A percentile compares a stretch with the other conserved stretches of the same genome.
phyloP scores from a whole-genome alignment of 1,140 invertebrate genomes.

The Orchestia grillus region DNA sequence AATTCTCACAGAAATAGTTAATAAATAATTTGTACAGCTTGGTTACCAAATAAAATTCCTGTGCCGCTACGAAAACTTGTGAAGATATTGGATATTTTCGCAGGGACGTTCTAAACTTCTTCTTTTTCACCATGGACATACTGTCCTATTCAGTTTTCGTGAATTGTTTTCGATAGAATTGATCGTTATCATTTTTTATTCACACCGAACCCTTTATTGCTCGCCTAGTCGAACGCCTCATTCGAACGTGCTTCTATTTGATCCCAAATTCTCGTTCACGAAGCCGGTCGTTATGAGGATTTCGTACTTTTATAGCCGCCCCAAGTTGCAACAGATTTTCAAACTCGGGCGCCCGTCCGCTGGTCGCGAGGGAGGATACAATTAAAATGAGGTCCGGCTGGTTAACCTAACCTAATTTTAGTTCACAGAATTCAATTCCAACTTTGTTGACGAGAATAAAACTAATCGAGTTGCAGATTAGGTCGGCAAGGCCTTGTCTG shows the following conservation, averaged over 20 bases:
- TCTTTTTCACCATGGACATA: not conserved
- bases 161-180: not conserved
- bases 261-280: not conserved
- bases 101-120: not conserved
- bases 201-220: not conserved
- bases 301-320: not conserved
- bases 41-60: too few relatives aligned
- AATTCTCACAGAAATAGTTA: not conserved
- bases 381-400: constrained; percentile 20
- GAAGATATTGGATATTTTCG: not conserved
- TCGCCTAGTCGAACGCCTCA: not conserved
- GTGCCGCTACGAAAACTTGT: too few relatives aligned
- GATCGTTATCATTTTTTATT: too few relatives aligned
- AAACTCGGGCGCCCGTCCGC: not conserved
- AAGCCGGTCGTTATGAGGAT: not conserved
- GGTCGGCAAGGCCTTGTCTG: constrained; percentile 37
- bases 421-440: constrained; percentile 36
- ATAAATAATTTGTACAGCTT: too few relatives aligned
- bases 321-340: not conserved
- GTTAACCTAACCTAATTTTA: constrained; percentile 54
- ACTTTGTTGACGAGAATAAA: constrained; percentile 53
- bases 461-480: constrained; percentile 55
- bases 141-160: not conserved
- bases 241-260: not conserved
- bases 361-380: not conserved